Base-by-base conservation (phyloP, 1,140 invertebrate genomes). In the Ips typographus region DNA sequence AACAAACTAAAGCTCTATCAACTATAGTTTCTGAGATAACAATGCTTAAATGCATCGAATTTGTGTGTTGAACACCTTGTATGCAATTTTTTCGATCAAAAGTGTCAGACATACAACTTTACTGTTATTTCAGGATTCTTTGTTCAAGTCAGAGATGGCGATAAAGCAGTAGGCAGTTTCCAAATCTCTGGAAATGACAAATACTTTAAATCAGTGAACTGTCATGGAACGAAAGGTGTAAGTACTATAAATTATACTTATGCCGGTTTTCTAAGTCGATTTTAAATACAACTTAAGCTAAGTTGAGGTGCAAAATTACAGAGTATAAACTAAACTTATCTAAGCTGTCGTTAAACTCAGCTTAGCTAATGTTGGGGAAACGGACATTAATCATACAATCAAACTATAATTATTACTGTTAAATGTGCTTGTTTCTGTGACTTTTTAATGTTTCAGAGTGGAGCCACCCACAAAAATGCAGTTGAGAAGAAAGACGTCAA, bases 101-200 rank as follows among this genome's bases (percentile, higher is more conserved):
- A 47, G 44, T 55, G n/a, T 55, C 36, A 37, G 37, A 2, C 37
- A 47, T 55, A 42, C 57, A 59, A 40, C 2, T 59, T 40, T 40
- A 3, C 4, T 59, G 56, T 22, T 63, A 40, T 64, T 68, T 3
- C 51, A 70, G 69, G 69, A 42, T 82, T 81, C 73, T 72, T 83
- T 7, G 3, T 84, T 1, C 77, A 84, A 73, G 81, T 80, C 7
- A 75, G 82, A 56, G 72, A 78, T 36, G 75, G 71, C 0, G 61
- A 78, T 2, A 73, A 75, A 3, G 77, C 79, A n/a, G 73, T 83
- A 2, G 82, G 82, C 5, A 68, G 68, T 39, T 83, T 83, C 71
- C 39, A 68, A 2, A 74, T 78, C 22, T 44, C 78, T 8, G 70
- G 57, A n/a, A 65, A 71, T 55, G 76, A 80, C 60, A 75, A 76